Conservation (phyloP, 2,113 vertebrate species). For the Erythrolamprus reginae region DNA sequence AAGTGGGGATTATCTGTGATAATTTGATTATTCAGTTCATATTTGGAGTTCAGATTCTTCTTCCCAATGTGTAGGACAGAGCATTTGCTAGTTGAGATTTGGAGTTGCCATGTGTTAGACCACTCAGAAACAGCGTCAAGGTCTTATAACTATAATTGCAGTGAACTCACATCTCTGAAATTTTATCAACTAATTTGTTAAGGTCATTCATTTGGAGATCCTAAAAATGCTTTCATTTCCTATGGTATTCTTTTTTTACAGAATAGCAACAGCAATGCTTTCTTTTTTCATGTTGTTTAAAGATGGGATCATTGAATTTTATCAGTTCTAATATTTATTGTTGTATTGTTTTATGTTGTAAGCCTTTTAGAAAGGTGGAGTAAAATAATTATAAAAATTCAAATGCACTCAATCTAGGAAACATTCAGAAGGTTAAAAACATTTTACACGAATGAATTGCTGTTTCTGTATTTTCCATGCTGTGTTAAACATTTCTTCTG, state of each 20-base stretch:
- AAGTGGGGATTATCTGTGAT: too few species aligned
- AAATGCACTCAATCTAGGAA: background rate
- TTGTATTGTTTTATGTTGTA: background rate
- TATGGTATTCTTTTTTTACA: background rate
- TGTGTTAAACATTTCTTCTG: background rate
- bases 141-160: background rate
- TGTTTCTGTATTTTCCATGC: background rate
- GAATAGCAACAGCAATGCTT: background rate
- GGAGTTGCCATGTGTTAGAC: too few species aligned
- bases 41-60: too few species aligned
- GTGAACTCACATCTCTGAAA: background rate
- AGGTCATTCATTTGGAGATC: background rate
- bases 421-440: background rate
- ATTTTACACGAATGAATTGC: background rate
- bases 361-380: background rate
- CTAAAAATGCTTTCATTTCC: background rate
- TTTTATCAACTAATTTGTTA: background rate
- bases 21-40: too few species aligned
- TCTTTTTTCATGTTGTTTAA: background rate
- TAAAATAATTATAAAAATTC: background rate
- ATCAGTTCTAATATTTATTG: background rate
- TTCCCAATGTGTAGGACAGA: too few species aligned
- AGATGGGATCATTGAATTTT: background rate
- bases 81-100: too few species aligned
- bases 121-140: too few species aligned